Evolutionary conservation across 2,888 invertebrate species (phyloP).

Genomic region (Nomada fucata): DNA sequence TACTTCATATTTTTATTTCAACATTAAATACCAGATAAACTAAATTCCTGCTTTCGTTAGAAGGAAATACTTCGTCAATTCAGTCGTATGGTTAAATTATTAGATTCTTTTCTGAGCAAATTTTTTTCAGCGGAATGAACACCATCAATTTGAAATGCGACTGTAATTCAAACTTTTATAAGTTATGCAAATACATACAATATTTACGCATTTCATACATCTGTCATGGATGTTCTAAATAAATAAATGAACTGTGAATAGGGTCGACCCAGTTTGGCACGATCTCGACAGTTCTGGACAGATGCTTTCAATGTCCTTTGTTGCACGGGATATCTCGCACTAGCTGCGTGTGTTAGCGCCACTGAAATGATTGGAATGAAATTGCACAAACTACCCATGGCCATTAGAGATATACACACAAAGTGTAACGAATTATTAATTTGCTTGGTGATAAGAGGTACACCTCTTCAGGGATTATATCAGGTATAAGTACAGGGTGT

Average conservation of each 20-base stretch:
- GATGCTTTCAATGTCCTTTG: conserved; percentile 89
- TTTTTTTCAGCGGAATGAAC: too few relatives aligned
- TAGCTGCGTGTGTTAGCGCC: conserved; percentile 76
- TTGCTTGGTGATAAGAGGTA: conserved; percentile 90
- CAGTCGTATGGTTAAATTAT: too few relatives aligned
- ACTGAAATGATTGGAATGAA: conserved; percentile 87
- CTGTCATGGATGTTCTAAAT: background rate
- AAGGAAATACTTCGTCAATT: too few relatives aligned
- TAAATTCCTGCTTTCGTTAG: too few relatives aligned
- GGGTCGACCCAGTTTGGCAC: conserved; percentile 88
- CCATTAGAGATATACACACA: conserved; percentile 92
- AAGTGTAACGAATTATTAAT: conserved; percentile 92
- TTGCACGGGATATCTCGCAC: conserved; percentile 89
- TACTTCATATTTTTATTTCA: too few relatives aligned
- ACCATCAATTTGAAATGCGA: too few relatives aligned
- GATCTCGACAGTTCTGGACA: conserved; percentile 83
- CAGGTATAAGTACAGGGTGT: conserved; percentile 86
- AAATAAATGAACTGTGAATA: conserved; percentile 77
- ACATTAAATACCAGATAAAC: too few relatives aligned
- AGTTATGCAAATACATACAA: too few relatives aligned
- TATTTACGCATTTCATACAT: background rate
- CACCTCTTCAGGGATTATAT: conserved; percentile 90
- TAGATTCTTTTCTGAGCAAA: too few relatives aligned
- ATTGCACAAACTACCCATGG: conserved; percentile 87
- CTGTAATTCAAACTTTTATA: too few relatives aligned